A percentile compares a stretch with the other conserved stretches of the same genome.
Evolutionary conservation across 1,140 invertebrate genomes (phyloP).

Genomic region (Scaptomyza montana): DNA sequence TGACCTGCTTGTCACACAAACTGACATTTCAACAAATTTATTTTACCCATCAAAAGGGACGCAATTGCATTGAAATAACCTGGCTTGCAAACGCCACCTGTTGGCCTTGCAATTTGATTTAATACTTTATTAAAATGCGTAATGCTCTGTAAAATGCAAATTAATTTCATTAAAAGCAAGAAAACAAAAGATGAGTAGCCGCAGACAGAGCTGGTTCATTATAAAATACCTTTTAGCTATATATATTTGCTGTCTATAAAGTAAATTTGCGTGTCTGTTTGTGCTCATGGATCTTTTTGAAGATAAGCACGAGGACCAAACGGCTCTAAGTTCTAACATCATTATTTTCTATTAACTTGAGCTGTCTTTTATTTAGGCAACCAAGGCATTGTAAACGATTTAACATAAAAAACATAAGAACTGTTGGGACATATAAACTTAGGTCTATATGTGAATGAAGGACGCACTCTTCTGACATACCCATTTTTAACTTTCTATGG

Average conservation of each 20-base stretch:
- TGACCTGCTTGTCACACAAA: background rate
- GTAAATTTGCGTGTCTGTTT: too few relatives aligned
- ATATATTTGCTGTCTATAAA: background rate
- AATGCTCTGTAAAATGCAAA: conserved; percentile 21
- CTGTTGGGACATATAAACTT: too few relatives aligned
- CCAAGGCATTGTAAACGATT: too few relatives aligned
- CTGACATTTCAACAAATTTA: conserved; percentile 2
- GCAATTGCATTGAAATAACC: conserved; percentile 9
- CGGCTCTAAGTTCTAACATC: too few relatives aligned
- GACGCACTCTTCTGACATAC: too few relatives aligned
- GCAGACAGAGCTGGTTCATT: background rate
- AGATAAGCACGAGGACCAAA: too few relatives aligned
- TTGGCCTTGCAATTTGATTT: conserved; percentile 31
- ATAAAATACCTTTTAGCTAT: background rate
- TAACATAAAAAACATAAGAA: too few relatives aligned
- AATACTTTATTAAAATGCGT: conserved; percentile 11
- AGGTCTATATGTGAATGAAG: too few relatives aligned
- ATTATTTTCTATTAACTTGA: too few relatives aligned
- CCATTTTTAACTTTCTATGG: too few relatives aligned
- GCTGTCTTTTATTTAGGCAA: too few relatives aligned
- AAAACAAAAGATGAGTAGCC: background rate
- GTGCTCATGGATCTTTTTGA: too few relatives aligned
- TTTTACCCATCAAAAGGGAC: conserved; percentile 10
- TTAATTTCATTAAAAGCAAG: conserved; percentile 6
- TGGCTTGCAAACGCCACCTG: conserved; percentile 12